phyloP scores from a whole-genome alignment of 1,140 invertebrate species.

The Philotrypesis tridentata region DNA sequence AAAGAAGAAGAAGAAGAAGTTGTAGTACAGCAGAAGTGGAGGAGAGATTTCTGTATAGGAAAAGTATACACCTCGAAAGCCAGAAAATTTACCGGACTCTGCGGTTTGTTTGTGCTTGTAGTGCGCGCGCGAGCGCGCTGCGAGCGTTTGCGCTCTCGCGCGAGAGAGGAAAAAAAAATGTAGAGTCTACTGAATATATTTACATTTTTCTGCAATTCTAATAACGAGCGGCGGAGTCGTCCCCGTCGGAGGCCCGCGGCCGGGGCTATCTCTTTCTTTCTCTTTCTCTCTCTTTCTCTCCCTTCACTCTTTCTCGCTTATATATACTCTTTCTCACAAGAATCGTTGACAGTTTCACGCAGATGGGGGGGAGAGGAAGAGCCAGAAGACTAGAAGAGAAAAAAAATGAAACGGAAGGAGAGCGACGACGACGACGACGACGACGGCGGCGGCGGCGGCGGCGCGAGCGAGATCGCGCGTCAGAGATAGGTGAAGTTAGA shows the following conservation, averaged over 20 bases:
- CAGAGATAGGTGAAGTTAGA: conserved; percentile 1
- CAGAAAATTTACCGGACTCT: neutral
- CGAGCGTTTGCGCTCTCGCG: neutral
- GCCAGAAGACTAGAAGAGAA: neutral
- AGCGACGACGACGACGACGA: too few relatives aligned
- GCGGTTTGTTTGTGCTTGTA: neutral
- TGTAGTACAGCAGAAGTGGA: neutral
- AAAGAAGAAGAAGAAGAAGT: neutral
- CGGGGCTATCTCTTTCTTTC: too few relatives aligned
- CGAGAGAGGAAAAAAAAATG: neutral
- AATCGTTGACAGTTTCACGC: neutral
- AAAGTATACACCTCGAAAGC: neutral
- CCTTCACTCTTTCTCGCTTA: too few relatives aligned
- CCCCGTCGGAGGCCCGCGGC: neutral
- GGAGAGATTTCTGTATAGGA: neutral
- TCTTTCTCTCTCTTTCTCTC: neutral
- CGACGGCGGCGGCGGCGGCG: too few relatives aligned
- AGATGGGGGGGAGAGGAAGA: too few relatives aligned
- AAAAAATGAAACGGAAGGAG: neutral
- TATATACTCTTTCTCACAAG: neutral
- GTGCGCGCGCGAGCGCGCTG: neutral
- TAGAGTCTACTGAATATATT: neutral
- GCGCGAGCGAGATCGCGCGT: neutral
- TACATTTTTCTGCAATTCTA: neutral
- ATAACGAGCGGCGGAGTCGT: neutral